Evolutionary conservation across 2,888 invertebrate genomes (phyloP), one percentile per base, ranked within the genome.

Genomic region (Synanthedon formicaeformis): DNA sequence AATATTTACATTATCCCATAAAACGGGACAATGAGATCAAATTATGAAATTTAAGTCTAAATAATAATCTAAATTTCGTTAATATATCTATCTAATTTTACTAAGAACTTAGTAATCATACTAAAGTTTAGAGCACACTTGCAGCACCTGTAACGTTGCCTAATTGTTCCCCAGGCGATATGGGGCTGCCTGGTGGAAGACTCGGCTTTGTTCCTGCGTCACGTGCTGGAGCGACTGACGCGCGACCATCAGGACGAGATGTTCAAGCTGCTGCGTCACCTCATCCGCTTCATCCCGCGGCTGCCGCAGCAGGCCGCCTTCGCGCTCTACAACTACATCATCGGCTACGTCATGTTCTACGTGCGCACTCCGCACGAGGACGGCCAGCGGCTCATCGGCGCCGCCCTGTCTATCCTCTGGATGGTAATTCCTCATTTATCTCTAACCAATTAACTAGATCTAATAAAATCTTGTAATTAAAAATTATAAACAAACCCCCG

Each of bases 321-420:
- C 80, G 96, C 97, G 1, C 81, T 99, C 1, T 98, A 99, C 79
- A 99, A 99, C 88, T 99, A 99, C 68, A 94, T 99, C 65, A 99
- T 99, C 63, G 99, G 99, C 1, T 99, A 98, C 71, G 96, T 99
- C 3, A 99, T 99, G 99, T 99, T 98, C 84, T 99, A 99, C 70
- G 98, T 99, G 2, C 89, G 99, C 53, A 94, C 97, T 11, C 97
- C 99, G 0, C 96, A 97, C 68, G 98, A 99, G 70, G 95, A 96
- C 50, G 97, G 97, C 0, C 97, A 98, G 68, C 94, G 96, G 72
- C 91, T 97, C 50, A 96, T 99, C 57, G 97, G 97, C 6, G 94
- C 97, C 14, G 99, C 99, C 0, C 87, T 99, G 2, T 97, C 98
- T 0, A 92, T 99, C 53, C 85, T 99, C 1, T 99, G 99, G 98